These are phyloP conservation scores for Ypsolopha scabrella DNA, from an alignment of 2,888 invertebrate genomes.

Conservation along the genomic window DNA sequence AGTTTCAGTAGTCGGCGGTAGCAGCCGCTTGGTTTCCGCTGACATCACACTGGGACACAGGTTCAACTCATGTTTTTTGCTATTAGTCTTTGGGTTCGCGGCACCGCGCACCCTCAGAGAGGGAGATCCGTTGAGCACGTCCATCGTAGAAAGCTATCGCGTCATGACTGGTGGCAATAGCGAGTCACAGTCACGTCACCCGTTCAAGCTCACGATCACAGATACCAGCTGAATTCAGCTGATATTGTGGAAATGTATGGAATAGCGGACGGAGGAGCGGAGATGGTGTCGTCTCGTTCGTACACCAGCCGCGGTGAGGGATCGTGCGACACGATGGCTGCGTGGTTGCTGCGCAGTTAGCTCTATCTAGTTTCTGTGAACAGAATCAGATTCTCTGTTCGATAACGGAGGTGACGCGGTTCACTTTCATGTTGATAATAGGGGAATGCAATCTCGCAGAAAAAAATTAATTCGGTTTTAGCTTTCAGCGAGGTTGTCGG, in stretches of 20 bases:
- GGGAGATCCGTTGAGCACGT: conserved; percentile 49
- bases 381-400: neutral
- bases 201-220: conserved; percentile 8
- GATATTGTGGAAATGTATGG: conserved; percentile 20
- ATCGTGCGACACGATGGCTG: conserved; percentile 7
- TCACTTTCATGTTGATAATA: no score
- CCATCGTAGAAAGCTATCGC: conserved; percentile 49
- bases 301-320: conserved; percentile 18
- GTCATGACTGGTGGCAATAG: conserved; percentile 42
- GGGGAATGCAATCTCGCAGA: no score
- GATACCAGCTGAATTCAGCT: conserved; percentile 40
- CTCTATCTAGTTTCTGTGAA: neutral
- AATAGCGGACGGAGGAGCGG: neutral
- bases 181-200: neutral
- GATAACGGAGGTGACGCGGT: no score
- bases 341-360: conserved; percentile 6
- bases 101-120: conserved; percentile 63
- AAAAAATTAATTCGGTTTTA: no score
- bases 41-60: conserved; percentile 81
- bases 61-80: conserved; percentile 65
- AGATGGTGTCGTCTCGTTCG: conserved; percentile 5
- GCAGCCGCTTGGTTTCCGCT: conserved; percentile 73
- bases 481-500: no score
- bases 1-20: conserved; percentile 85
- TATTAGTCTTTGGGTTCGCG: conserved; percentile 39